A percentile compares a stretch with the other conserved stretches of the same genome.
phyloP scores from a whole-genome alignment of 1,140 invertebrate genomes.

The Penaeus japonicus region DNA sequence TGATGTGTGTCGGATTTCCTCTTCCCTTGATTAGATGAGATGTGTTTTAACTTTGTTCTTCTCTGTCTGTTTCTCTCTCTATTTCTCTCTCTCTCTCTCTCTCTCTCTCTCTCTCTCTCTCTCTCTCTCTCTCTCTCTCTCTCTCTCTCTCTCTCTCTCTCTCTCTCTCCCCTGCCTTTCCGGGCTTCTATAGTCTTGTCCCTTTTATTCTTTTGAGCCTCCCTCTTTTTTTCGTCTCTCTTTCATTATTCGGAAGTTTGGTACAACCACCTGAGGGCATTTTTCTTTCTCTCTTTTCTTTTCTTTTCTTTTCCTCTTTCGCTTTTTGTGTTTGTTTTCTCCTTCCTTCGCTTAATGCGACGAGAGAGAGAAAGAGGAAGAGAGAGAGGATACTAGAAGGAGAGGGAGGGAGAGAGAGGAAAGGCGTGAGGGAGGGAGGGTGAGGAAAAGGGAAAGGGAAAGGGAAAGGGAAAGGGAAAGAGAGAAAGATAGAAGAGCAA shows the following conservation, averaged over 20 bases:
- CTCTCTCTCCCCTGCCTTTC: neutral
- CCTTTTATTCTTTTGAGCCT: neutral
- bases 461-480: too few species aligned
- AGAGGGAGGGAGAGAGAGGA: neutral
- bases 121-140: neutral
- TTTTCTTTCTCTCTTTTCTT: neutral
- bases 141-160: neutral
- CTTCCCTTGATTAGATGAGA: too few species aligned
- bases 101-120: constrained; percentile 13
- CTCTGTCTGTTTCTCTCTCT: neutral
- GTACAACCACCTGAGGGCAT: too few species aligned
- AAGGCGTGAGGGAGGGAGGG: neutral
- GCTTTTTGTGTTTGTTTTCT: neutral
- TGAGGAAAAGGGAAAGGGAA: too few species aligned
- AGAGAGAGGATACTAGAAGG: neutral
- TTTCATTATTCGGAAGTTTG: too few species aligned
- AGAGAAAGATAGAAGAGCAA: too few species aligned
- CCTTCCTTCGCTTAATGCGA: neutral
- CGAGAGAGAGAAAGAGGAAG: neutral
- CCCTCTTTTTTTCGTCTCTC: neutral
- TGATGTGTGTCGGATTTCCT: too few species aligned
- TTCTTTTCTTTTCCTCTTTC: neutral
- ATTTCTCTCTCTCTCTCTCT: neutral
- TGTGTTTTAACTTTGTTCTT: neutral
- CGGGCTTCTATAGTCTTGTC: neutral